Evolutionary conservation across 2,113 vertebrate species (phyloP), one percentile per base, ranked within the genome.

Genomic region (Ciconia boyciana): DNA sequence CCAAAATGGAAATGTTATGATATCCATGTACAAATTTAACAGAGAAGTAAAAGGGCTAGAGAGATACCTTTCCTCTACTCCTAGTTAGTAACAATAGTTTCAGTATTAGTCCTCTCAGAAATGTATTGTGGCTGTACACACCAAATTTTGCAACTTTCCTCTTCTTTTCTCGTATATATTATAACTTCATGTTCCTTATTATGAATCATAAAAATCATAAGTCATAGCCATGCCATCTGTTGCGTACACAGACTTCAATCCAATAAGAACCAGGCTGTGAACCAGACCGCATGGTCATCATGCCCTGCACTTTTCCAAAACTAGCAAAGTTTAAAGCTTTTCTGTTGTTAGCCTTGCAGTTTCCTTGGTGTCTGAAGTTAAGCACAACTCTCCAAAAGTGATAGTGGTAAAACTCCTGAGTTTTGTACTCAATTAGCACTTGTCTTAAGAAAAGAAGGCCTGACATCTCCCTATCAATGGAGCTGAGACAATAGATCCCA

Each of bases 281-380:
- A 65, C 10, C 3, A 28, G 16, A 49, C 10, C 0, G 0, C 0
- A 1, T 58, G 12, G 29, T 70, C 58, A 71, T 54, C 28, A 39
- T 28, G 14, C 7, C 20, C 44, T 65, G 11, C 8, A 66, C 18
- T 24, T 92, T 82, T 36, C 52, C 31, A 71, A 49, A 36, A 81
- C 14, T 17, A 54, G n/a, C 3, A 49, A 81, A 62, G 4, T 39
- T 77, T 60, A 52, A 72, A 76, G n/a, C 21, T 21, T 69, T 69
- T 61, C 31, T 48, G 6, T 2, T 72, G 26, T 69, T 36, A 87
- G 13, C 31, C 22, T 52, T 71, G n/a, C 17, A 20, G 12, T 60
- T 87, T 72, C 12, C 20, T 65, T 69, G 32, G 11, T 29, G 7
- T 72, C 58, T 91, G 41, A 74, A 72, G 58, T 65, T 46, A 57